Percentiles rank a stretch among this genome's conserved stretches.
Evolutionary conservation across 2,797 vertebrate genomes (phyloP).

Genomic region (Pampus argenteus): DNA sequence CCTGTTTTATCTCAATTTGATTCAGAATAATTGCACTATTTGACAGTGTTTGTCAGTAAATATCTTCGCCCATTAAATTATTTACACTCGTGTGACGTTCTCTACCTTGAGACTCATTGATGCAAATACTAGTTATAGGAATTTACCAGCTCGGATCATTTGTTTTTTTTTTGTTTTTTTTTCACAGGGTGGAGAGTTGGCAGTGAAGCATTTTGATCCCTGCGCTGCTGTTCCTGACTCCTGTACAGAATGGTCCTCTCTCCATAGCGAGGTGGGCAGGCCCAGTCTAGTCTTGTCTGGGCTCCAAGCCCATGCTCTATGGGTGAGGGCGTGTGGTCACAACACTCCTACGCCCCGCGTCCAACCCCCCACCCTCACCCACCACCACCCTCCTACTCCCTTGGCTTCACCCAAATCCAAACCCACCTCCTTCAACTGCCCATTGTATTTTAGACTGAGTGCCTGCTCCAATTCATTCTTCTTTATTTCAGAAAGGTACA

Average conservation of each 20-base stretch:
- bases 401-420: constrained; percentile 39
- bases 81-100: constrained; percentile 18
- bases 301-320: constrained; percentile 74
- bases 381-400: constrained; percentile 2
- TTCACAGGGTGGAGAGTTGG: constrained; percentile 70
- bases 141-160: constrained; percentile 56
- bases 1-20: constrained; percentile 4
- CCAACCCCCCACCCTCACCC: constrained; percentile 7
- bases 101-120: constrained; percentile 50
- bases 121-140: constrained; percentile 37
- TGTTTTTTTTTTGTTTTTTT: constrained; percentile 77
- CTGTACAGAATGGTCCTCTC: constrained; percentile 70
- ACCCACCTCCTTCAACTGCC: constrained; percentile 40
- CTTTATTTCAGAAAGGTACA: background rate
- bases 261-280: constrained; percentile 51
- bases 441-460: constrained; percentile 17
- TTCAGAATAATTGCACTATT: background rate
- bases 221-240: constrained; percentile 73
- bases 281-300: constrained; percentile 68
- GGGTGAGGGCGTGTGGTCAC: constrained; percentile 75
- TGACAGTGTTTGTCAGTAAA: background rate
- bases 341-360: constrained; percentile 52
- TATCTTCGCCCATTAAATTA: background rate
- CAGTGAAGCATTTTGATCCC: constrained; percentile 61
- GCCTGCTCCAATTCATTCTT: background rate